Evolutionary conservation across 2,888 invertebrate species (phyloP).

Genomic region (Drosophila neonasuta): DNA sequence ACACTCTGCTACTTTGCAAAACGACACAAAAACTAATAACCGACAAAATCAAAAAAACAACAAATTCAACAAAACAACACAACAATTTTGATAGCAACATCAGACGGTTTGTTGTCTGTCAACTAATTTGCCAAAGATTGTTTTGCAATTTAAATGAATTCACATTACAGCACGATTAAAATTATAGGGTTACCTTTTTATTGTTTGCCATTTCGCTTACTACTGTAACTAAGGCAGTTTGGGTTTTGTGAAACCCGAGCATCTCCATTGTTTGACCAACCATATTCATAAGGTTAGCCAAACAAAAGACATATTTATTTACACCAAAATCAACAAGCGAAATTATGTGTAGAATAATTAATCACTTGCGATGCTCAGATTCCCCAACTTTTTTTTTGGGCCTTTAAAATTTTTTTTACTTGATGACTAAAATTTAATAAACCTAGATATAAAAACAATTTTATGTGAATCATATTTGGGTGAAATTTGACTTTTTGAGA

Average conservation of each 20-base stretch:
- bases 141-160: slow-evolving; percentile 74
- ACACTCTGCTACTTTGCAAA: slow-evolving; percentile 49
- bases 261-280: slow-evolving; percentile 20
- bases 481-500: too few relatives aligned
- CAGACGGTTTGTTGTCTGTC: slow-evolving; percentile 18
- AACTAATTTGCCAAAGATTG: slow-evolving; percentile 48
- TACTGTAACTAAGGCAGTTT: background rate
- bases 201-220: slow-evolving; percentile 19
- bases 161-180: slow-evolving; percentile 63
- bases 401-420: background rate
- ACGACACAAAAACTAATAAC: slow-evolving; percentile 40
- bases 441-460: too few relatives aligned
- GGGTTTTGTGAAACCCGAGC: slow-evolving; percentile 33
- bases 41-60: slow-evolving; percentile 18
- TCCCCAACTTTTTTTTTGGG: background rate
- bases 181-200: slow-evolving; percentile 26
- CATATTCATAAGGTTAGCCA: slow-evolving; percentile 25
- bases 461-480: too few relatives aligned
- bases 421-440: too few relatives aligned
- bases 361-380: background rate
- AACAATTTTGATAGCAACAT: slow-evolving; percentile 21
- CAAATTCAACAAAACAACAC: slow-evolving; percentile 18
- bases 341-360: background rate
- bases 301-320: slow-evolving; percentile 25
- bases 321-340: background rate